phyloP scores from a whole-genome alignment of 2,888 invertebrate species.

The Pandemis heparana region DNA sequence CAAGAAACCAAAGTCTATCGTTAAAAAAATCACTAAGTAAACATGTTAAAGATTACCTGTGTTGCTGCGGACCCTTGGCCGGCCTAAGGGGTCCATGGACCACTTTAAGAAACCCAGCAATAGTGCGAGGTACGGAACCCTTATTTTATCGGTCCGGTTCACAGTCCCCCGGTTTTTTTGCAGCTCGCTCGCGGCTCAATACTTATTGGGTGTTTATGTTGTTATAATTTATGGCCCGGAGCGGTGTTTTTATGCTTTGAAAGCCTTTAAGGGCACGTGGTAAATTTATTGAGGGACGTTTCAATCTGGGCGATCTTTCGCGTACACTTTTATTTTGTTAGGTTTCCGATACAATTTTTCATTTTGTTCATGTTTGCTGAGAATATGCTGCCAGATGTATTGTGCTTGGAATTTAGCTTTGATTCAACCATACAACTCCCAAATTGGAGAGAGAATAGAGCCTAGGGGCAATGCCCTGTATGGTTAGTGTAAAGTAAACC shows the following conservation, averaged over 20 bases:
- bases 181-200: conserved; percentile 55
- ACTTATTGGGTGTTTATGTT: conserved; percentile 73
- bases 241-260: conserved; percentile 73
- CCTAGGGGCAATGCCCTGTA: too few relatives aligned
- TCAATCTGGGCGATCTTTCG: conserved; percentile 78
- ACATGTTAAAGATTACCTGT: too few relatives aligned
- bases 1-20: too few relatives aligned
- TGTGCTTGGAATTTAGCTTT: conserved; percentile 27
- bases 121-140: too few relatives aligned
- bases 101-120: too few relatives aligned
- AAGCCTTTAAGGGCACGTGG: conserved; percentile 73
- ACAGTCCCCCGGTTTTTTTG: conserved; percentile 47
- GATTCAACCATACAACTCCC: background rate
- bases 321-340: conserved; percentile 56
- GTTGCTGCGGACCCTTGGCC: too few relatives aligned
- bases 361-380: conserved; percentile 58
- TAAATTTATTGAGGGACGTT: conserved; percentile 76
- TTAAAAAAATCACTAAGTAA: too few relatives aligned
- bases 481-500: too few relatives aligned
- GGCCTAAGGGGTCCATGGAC: too few relatives aligned
- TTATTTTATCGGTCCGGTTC: too few relatives aligned
- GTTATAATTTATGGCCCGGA: conserved; percentile 75
- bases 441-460: too few relatives aligned
- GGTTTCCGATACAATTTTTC: conserved; percentile 58
- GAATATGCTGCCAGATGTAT: conserved; percentile 33